A percentile compares a stretch with the other conserved stretches of the same genome.
These are phyloP conservation scores for Bombus superbus DNA, from an alignment of 1,140 invertebrate genomes.

Conservation along the genomic window DNA sequence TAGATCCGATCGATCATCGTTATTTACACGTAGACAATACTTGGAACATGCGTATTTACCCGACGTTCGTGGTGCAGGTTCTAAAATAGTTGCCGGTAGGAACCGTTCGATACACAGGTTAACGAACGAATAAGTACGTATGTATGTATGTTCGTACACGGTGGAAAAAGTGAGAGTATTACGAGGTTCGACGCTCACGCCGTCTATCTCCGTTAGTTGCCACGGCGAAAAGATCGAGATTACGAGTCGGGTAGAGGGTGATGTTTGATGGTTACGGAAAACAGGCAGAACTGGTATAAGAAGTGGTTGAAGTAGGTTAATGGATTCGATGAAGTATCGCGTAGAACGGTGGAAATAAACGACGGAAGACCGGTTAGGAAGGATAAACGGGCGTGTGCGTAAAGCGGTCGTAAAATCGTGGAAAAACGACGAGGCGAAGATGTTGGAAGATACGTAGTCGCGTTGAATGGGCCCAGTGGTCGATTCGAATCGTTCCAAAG, in stretches of 20 bases:
- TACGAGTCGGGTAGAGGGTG: neutral
- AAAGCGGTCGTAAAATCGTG: neutral
- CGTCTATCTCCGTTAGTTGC: conserved; percentile 8
- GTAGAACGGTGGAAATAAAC: conserved; percentile 25
- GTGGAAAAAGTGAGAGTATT: conserved; percentile 40
- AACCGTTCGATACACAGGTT: neutral
- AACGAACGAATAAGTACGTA: neutral
- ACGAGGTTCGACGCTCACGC: neutral
- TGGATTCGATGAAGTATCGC: conserved; percentile 35
- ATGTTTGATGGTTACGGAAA: conserved; percentile 4
- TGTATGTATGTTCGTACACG: neutral
- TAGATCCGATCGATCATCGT: too few species aligned
- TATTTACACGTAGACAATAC: too few species aligned
- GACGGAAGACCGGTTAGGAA: conserved; percentile 24
- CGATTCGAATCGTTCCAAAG: neutral
- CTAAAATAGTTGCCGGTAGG: neutral
- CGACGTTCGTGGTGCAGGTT: neutral
- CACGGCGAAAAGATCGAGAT: conserved; percentile 7
- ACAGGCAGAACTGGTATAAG: conserved; percentile 2
- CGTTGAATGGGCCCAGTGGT: neutral
- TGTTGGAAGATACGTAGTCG: neutral
- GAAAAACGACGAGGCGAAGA: neutral
- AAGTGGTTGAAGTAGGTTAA: conserved; percentile 44
- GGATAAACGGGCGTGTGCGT: conserved; percentile 18
- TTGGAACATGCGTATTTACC: neutral